phyloP scores from a whole-genome alignment of 1,140 invertebrate species.

The Galleria mellonella region DNA sequence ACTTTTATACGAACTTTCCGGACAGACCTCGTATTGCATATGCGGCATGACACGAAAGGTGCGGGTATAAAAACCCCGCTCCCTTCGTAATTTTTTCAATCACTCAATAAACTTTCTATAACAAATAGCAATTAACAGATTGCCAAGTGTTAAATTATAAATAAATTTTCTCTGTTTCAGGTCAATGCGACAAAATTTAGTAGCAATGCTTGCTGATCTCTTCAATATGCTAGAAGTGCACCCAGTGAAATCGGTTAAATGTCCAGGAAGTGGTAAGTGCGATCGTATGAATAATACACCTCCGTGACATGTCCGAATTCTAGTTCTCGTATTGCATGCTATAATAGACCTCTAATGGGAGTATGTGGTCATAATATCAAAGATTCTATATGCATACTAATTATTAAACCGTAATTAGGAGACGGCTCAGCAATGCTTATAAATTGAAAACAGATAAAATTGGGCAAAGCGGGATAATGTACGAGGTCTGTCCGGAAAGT shows the following conservation, averaged over 20 bases:
- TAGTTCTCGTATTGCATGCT: constrained; percentile 50
- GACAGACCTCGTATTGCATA: too few species aligned
- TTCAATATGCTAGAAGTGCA: constrained; percentile 97
- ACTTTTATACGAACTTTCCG: too few species aligned
- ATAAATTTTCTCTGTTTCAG: constrained; percentile 70
- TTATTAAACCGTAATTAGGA: constrained; percentile 18
- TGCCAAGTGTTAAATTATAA: too few species aligned
- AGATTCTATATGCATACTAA: constrained; percentile 55
- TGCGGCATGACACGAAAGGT: too few species aligned
- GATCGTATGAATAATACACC: constrained; percentile 1
- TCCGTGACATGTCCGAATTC: constrained; percentile 10
- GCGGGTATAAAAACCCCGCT: too few species aligned
- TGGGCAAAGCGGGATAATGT: background rate
- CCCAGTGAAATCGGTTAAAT: constrained; percentile 90
- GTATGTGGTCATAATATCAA: constrained; percentile 73
- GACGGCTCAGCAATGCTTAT: constrained; percentile 23
- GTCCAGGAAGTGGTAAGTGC: constrained; percentile 78
- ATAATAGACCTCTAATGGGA: constrained; percentile 52
- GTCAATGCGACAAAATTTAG: constrained; percentile 93
- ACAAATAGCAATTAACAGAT: too few species aligned
- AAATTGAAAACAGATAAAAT: constrained; percentile 3
- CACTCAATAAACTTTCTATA: too few species aligned
- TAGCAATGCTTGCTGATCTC: constrained; percentile 95
- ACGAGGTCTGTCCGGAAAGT: background rate
- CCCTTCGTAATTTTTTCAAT: too few species aligned